Conservation (phyloP, 2,888 invertebrate genomes). For the Lysandra coridon region DNA sequence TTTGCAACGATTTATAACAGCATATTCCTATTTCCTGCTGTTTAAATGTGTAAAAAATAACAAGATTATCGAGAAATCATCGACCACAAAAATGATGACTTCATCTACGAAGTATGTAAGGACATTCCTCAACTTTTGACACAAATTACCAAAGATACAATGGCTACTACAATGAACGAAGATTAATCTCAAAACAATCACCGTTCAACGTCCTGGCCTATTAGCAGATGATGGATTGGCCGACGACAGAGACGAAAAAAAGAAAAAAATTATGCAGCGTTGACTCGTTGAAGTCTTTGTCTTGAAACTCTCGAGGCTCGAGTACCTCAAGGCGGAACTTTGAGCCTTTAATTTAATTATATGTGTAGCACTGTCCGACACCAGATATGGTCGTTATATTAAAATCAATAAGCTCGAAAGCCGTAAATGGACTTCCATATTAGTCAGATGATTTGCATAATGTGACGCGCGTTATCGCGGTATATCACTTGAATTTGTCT, state of each 20-base stretch:
- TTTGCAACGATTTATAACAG: neutral
- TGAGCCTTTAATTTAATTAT: slow-evolving; percentile 25
- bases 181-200: slow-evolving; percentile 12
- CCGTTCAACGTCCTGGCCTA: slow-evolving; percentile 4
- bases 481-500: slow-evolving; percentile 33
- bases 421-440: slow-evolving; percentile 46
- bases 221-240: slow-evolving; percentile 12
- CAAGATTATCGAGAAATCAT: slow-evolving; percentile 9
- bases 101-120: neutral
- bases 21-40: neutral
- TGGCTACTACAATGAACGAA: slow-evolving; percentile 10
- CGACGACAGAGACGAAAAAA: neutral
- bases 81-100: slow-evolving; percentile 24
- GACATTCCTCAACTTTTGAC: slow-evolving; percentile 11
- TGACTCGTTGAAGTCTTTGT: slow-evolving; percentile 21
- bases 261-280: neutral
- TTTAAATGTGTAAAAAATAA: neutral
- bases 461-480: slow-evolving; percentile 45
- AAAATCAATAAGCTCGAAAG: slow-evolving; percentile 41
- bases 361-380: slow-evolving; percentile 5
- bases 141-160: slow-evolving; percentile 2
- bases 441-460: slow-evolving; percentile 60
- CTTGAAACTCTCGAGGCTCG: slow-evolving; percentile 1
- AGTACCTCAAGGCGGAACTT: slow-evolving; percentile 23
- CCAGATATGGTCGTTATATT: slow-evolving; percentile 38